Evolutionary conservation across 2,113 vertebrate species (phyloP).

Genomic region (Leucosticte australis): DNA sequence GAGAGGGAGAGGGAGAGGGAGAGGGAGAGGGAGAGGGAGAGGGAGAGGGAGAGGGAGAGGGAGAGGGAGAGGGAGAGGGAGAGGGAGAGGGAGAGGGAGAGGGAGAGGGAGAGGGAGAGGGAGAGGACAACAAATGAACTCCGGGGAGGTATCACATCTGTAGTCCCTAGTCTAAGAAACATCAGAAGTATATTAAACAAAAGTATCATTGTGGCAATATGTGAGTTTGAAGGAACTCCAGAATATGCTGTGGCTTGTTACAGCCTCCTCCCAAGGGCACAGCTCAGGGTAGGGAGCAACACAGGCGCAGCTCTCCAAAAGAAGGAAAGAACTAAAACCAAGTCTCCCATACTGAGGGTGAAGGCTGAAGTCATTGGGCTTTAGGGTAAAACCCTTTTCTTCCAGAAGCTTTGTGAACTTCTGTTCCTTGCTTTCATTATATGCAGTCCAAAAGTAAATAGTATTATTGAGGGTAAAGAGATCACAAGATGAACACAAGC

Average conservation of each 20-base stretch:
- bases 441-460: neutral
- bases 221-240: neutral
- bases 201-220: neutral
- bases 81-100: neutral
- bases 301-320: neutral
- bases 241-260: slow-evolving; percentile 28
- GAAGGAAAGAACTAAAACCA: neutral
- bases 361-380: neutral
- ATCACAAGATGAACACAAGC: neutral
- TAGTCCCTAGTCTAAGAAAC: neutral
- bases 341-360: neutral
- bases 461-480: neutral
- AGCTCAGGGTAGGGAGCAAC: neutral
- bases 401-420: neutral
- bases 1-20: too few species aligned
- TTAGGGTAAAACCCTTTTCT: neutral
- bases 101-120: too few species aligned
- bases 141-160: neutral
- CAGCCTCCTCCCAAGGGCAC: neutral
- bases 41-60: too few species aligned
- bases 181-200: neutral
- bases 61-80: too few species aligned
- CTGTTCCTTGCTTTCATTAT: neutral
- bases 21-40: too few species aligned
- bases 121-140: neutral